Conservation (phyloP, 1,140 invertebrate genomes). For the Atopsyche davidsoni region DNA sequence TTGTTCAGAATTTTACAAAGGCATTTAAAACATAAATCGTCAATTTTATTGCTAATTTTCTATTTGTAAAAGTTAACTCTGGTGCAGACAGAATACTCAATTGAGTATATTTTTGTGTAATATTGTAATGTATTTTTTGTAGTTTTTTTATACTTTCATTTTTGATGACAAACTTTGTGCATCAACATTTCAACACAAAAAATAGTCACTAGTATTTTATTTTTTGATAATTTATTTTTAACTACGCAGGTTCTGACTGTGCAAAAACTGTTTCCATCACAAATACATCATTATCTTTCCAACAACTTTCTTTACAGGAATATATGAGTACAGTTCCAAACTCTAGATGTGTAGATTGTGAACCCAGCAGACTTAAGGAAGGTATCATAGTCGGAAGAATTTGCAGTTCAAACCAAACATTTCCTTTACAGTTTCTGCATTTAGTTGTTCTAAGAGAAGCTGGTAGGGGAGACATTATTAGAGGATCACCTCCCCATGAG, state of each 20-base stretch:
- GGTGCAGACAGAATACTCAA: not conserved
- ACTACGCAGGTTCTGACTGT: constrained; percentile 52
- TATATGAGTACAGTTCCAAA: constrained; percentile 71
- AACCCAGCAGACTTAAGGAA: constrained; percentile 51
- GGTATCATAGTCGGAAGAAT: constrained; percentile 70
- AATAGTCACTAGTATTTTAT: not conserved
- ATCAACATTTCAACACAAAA: not conserved
- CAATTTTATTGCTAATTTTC: no score
- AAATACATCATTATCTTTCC: constrained; percentile 56
- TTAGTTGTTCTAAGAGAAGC: constrained; percentile 42
- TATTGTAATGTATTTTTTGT: not conserved
- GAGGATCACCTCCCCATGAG: constrained; percentile 53
- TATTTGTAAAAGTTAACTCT: not conserved
- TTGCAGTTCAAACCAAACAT: constrained; percentile 69
- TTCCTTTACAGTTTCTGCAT: constrained; percentile 62
- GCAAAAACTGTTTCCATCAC: constrained; percentile 62
- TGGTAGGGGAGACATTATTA: constrained; percentile 55
- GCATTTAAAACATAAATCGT: no score
- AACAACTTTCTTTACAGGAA: constrained; percentile 69
- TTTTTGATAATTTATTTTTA: not conserved
- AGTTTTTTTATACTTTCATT: not conserved
- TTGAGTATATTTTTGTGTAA: constrained; percentile 1
- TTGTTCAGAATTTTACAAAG: no score
- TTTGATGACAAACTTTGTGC: not conserved
- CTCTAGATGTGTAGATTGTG: constrained; percentile 53